phyloP scores from a whole-genome alignment of 1,140 invertebrate genomes.

The Rhynchophorus ferrugineus region DNA sequence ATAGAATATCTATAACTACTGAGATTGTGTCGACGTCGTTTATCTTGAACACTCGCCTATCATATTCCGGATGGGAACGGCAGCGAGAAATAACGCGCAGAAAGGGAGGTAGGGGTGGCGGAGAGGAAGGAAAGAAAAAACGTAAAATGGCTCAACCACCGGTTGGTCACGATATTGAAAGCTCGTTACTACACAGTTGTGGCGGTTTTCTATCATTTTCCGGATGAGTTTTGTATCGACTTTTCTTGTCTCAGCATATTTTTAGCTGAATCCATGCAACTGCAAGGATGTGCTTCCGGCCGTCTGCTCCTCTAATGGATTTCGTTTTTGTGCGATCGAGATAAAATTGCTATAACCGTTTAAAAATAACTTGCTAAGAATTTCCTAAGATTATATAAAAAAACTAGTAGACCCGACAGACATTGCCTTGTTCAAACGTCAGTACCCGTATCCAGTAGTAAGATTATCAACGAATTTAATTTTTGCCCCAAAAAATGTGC shows the following conservation, averaged over 20 bases:
- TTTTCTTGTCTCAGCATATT: constrained; percentile 2
- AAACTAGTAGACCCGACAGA: too few relatives aligned
- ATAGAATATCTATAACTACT: neutral
- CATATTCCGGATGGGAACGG: neutral
- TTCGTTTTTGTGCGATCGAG: too few relatives aligned
- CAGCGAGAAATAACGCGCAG: neutral
- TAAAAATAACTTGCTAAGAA: too few relatives aligned
- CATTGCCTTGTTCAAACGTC: too few relatives aligned
- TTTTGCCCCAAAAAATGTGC: too few relatives aligned
- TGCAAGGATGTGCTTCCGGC: neutral
- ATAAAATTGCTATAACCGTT: too few relatives aligned
- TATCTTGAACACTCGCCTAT: neutral
- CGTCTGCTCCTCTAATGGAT: too few relatives aligned
- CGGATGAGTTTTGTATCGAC: neutral
- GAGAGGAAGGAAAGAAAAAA: constrained; percentile 8
- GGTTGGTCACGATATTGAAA: constrained; percentile 24
- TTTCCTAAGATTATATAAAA: too few relatives aligned
- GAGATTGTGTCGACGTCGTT: neutral
- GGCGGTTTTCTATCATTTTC: constrained; percentile 5
- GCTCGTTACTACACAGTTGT: constrained; percentile 19
- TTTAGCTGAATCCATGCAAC: neutral
- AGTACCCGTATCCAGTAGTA: too few relatives aligned
- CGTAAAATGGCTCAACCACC: constrained; percentile 25
- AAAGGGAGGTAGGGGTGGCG: neutral
- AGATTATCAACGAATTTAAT: too few relatives aligned